Base-by-base conservation (phyloP, 1,140 invertebrate species). In the Galleria mellonella region DNA sequence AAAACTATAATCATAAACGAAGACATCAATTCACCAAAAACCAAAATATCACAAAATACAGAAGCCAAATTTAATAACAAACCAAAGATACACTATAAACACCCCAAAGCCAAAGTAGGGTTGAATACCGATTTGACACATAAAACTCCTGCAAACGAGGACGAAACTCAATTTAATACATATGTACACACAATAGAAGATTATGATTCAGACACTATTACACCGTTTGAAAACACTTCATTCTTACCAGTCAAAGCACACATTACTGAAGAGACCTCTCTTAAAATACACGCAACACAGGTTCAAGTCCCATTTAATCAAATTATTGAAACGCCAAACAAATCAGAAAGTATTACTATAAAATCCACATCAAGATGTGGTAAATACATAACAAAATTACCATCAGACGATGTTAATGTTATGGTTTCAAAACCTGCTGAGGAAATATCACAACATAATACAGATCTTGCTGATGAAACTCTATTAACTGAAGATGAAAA, bases 311-410 rank as follows among this genome's bases (percentile, higher is more conserved):
- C 0, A 33, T 43, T 9, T 39, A 46, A 32, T 42, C 30, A 9
- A 13, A 42, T 10, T 47, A 45, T n/a, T n/a, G n/a, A 28, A 66
- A 66, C 0, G 62, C 62, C 6, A 86, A 84, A 4, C 74, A 76
- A 40, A 67, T 82, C 8, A 84, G 78, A 9, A 79, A 77, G 42
- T 78, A 23, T 3, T 23, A 23, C 17, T 6, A 3, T 3, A 23
- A 23, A 23, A 23, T 23, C 1, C 5, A 41, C 9, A 17, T 3
- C 11, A 42, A 9, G 29, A 40, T 4, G 8, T 50, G 3, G 35
- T 39, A 28, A 23, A 3, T 6, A 23, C 17, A 23, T 6, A 23
- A 6, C 17, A 6, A 23, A 23, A 23, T 2, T 23, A 3, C 6
- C 17, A 23, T 2, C 2, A 3, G 6, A 23, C 17, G 6, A 23